These are phyloP conservation scores for Acanthosepion pharaonis DNA, from an alignment of 2,888 invertebrate species.

Conservation along the genomic window DNA sequence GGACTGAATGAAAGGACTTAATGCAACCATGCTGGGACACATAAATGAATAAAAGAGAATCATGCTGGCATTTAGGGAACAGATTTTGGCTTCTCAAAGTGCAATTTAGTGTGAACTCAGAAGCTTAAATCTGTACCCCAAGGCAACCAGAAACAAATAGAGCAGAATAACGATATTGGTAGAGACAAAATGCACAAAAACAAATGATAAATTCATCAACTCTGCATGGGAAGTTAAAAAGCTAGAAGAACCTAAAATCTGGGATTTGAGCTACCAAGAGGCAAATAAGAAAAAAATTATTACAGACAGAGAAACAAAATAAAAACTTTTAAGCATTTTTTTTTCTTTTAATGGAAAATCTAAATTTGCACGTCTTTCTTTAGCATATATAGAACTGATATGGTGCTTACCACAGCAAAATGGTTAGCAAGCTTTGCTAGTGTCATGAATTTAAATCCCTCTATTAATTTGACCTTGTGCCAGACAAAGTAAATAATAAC, in stretches of 20 bases:
- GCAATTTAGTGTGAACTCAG: background rate
- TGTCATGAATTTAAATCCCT: too few species aligned
- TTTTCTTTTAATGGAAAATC: too few species aligned
- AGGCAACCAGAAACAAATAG: background rate
- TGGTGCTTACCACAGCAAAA: too few species aligned
- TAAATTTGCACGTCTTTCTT: too few species aligned
- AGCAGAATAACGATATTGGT: background rate
- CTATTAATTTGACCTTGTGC: too few species aligned
- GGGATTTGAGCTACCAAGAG: background rate
- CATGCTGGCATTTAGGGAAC: conserved; percentile 4
- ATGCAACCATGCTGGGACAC: background rate
- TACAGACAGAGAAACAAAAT: background rate
- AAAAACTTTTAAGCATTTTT: too few species aligned
- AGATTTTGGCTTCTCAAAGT: background rate
- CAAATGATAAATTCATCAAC: background rate
- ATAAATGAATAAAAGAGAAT: background rate
- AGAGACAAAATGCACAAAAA: background rate
- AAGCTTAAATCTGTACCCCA: background rate
- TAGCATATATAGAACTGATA: too few species aligned
- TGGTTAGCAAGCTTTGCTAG: too few species aligned
- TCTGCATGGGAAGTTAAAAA: background rate
- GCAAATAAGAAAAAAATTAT: background rate
- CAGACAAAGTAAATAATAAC: too few species aligned
- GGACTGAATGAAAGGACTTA: background rate
- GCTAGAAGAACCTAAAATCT: background rate